Conservation (phyloP, 2,888 invertebrate genomes). For the Tetragonula carbonaria region DNA sequence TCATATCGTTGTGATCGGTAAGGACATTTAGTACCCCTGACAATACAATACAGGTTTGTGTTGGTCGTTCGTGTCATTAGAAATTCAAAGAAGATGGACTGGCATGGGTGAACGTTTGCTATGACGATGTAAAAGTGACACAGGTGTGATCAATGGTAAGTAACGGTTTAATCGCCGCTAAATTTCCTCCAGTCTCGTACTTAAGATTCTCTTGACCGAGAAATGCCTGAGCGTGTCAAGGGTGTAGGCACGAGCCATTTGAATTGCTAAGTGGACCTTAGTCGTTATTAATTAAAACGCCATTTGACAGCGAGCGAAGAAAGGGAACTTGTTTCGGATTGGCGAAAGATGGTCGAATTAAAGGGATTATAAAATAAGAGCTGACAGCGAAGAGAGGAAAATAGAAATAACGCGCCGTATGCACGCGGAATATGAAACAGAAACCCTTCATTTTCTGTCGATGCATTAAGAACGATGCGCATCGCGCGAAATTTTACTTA, state of each 20-base stretch:
- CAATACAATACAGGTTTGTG: too few species aligned
- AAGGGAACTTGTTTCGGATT: not conserved
- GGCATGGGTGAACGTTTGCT: conserved; percentile 21
- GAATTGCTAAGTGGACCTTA: conserved; percentile 73
- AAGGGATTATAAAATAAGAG: conserved; percentile 20
- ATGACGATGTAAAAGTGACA: conserved; percentile 14
- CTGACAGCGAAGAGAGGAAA: not conserved
- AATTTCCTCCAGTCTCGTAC: conserved; percentile 27
- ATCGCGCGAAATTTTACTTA: not conserved
- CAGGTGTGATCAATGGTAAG: conserved; percentile 42
- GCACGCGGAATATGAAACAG: not conserved
- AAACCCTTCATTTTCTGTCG: not conserved
- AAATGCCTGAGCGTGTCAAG: conserved; percentile 65
- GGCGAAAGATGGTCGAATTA: conserved; percentile 20
- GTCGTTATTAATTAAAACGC: conserved; percentile 71
- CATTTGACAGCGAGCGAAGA: conserved; percentile 52
- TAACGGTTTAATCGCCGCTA: conserved; percentile 39
- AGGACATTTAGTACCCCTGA: not conserved
- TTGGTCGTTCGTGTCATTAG: not conserved
- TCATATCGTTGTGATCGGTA: not conserved
- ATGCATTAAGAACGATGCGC: not conserved
- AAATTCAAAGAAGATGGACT: conserved; percentile 1
- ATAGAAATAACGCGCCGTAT: not conserved
- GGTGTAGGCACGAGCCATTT: conserved; percentile 70
- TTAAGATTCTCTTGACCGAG: conserved; percentile 49